Percentiles rank a stretch among this genome's conserved stretches.
Evolutionary conservation across 2,113 vertebrate species (phyloP).

Genomic region (Amphiprion percula): DNA sequence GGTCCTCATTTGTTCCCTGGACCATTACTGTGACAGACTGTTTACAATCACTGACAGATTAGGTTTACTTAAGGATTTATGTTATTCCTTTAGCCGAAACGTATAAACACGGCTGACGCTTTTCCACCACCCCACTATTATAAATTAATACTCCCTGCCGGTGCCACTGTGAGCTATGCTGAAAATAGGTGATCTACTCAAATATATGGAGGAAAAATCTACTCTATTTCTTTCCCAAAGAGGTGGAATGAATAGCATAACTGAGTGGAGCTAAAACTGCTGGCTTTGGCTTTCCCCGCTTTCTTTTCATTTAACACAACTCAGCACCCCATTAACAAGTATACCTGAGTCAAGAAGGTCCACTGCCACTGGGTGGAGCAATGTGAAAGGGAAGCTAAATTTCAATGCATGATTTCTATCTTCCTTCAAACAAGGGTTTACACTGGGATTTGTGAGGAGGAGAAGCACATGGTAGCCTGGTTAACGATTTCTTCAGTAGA

Average conservation of each 20-base stretch:
- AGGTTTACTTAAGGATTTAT: constrained; percentile 80
- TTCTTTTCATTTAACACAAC: constrained; percentile 25
- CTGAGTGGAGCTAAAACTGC: not conserved
- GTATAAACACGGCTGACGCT: constrained; percentile 71
- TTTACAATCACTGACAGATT: constrained; percentile 82
- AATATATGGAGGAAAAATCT: constrained; percentile 32
- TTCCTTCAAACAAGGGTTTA: too few species aligned
- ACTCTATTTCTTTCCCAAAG: constrained; percentile 29
- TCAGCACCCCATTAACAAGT: constrained; percentile 36
- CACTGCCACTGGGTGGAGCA: constrained; percentile 54
- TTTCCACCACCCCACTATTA: constrained; percentile 53
- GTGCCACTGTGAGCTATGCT: constrained; percentile 24
- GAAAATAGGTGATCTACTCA: constrained; percentile 61
- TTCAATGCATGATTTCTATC: too few species aligned
- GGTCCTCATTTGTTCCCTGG: constrained; percentile 81
- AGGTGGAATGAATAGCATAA: constrained; percentile 8
- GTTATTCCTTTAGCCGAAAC: constrained; percentile 74
- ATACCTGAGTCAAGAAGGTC: constrained; percentile 1
- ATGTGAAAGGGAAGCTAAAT: constrained; percentile 18
- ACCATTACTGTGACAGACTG: constrained; percentile 85
- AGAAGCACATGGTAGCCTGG: too few species aligned
- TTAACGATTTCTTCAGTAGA: too few species aligned
- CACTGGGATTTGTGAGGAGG: too few species aligned
- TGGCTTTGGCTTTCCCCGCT: constrained; percentile 2
- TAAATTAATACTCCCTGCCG: constrained; percentile 49